phyloP scores from a whole-genome alignment of 2,797 vertebrate species.

The Hapalemur alaotrensis region DNA sequence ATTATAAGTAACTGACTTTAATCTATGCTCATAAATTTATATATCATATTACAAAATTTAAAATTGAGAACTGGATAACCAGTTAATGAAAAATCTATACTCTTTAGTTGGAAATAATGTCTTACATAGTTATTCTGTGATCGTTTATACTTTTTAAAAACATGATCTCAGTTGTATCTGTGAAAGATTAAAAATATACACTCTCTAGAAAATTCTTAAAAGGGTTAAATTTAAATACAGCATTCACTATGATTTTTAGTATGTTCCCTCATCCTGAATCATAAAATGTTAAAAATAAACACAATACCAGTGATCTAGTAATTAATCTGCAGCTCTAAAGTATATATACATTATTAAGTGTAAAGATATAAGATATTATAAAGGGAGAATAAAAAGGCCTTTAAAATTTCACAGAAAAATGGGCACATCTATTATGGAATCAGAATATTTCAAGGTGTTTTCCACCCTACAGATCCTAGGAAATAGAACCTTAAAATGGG shows the following conservation, averaged over 20 bases:
- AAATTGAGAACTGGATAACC: not conserved
- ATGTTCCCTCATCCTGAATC: not conserved
- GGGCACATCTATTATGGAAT: not conserved
- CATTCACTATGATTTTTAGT: not conserved
- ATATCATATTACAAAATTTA: not conserved
- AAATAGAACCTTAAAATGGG: constrained; percentile 9
- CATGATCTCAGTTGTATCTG: not conserved
- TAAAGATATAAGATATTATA: not conserved
- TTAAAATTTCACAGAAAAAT: not conserved
- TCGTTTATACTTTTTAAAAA: not conserved
- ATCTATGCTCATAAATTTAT: not conserved
- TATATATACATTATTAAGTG: not conserved
- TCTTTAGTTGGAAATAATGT: not conserved
- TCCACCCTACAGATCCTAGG: not conserved
- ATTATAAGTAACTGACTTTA: not conserved
- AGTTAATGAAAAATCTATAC: not conserved
- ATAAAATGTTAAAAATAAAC: not conserved
- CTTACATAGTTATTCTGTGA: not conserved
- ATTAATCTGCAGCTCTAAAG: not conserved
- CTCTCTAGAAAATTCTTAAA: not conserved
- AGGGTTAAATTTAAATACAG: not conserved
- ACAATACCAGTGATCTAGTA: not conserved
- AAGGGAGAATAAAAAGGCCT: not conserved
- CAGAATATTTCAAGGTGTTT: constrained; percentile 12
- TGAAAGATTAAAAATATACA: constrained; percentile 19